phyloP scores from a whole-genome alignment of 2,888 invertebrate species.

The Muschampia plurimacula region DNA sequence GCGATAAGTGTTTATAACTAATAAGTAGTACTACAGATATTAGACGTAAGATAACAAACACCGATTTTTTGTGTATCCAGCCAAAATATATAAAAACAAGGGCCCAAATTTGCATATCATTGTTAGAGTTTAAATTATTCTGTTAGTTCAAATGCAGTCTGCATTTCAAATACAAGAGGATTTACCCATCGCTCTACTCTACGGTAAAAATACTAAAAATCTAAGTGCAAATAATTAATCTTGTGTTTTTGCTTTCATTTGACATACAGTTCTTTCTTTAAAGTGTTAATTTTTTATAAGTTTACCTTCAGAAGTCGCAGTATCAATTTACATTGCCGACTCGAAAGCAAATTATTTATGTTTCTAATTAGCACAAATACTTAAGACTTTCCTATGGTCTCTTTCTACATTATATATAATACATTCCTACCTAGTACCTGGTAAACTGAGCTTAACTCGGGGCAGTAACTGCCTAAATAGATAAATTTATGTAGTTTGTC shows the following conservation, averaged over 20 bases:
- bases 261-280: conserved; percentile 13
- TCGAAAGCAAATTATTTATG: conserved; percentile 16
- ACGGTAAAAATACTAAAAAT: conserved; percentile 20
- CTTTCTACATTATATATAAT: no score
- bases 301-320: conserved; percentile 16
- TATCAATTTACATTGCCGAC: conserved; percentile 7
- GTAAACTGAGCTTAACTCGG: no score
- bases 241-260: conserved; percentile 23
- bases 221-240: conserved; percentile 24
- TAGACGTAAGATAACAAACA: conserved; percentile 2
- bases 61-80: conserved; percentile 13
- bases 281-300: conserved; percentile 9
- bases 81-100: conserved; percentile 19
- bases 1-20: not conserved
- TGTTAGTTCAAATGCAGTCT: conserved; percentile 30
- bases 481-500: no score
- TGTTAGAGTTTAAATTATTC: conserved; percentile 28
- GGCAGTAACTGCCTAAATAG: not conserved
- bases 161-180: conserved; percentile 16
- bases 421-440: no score
- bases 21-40: conserved; percentile 10
- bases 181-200: conserved; percentile 2
- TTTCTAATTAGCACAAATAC: not conserved
- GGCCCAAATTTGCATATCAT: conserved; percentile 11
- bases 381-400: not conserved